Percentiles rank a stretch among this genome's conserved stretches.
These are phyloP conservation scores for Dreissena rostriformis DNA, from an alignment of 1,140 invertebrate species.

Conservation along the genomic window DNA sequence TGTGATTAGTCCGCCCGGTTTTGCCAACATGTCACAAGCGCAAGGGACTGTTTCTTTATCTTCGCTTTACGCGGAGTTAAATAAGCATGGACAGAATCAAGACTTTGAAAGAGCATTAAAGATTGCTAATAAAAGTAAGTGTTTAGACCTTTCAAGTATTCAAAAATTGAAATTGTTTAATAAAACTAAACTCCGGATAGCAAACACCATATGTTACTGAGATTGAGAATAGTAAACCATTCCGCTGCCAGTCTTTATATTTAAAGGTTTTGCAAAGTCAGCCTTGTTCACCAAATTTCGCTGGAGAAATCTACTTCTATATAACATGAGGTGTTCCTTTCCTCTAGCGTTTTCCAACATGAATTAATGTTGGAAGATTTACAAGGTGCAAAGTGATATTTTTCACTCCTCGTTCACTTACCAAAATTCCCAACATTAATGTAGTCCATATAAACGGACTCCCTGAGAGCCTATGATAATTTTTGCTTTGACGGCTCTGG, in stretches of 20 bases:
- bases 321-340: neutral
- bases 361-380: too few species aligned
- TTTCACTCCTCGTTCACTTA: too few species aligned
- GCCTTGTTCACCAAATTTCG: too few species aligned
- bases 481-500: too few species aligned
- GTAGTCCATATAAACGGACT: too few species aligned
- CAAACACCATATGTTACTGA: neutral
- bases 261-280: neutral
- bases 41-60: conserved; percentile 50
- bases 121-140: conserved; percentile 93
- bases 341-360: too few species aligned
- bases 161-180: neutral
- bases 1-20: too few species aligned
- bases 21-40: conserved; percentile 68
- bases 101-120: conserved; percentile 95
- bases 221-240: neutral
- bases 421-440: too few species aligned
- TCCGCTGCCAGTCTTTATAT: neutral
- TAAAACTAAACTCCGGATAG: neutral
- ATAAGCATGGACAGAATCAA: conserved; percentile 91
- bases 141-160: neutral
- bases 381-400: too few species aligned
- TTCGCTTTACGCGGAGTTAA: conserved; percentile 89
- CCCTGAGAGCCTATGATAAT: too few species aligned
- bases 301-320: neutral